A percentile compares a stretch with the other conserved stretches of the same genome.
Conservation (phyloP, 2,113 vertebrate species). For the Odontophorus gujanensis region DNA sequence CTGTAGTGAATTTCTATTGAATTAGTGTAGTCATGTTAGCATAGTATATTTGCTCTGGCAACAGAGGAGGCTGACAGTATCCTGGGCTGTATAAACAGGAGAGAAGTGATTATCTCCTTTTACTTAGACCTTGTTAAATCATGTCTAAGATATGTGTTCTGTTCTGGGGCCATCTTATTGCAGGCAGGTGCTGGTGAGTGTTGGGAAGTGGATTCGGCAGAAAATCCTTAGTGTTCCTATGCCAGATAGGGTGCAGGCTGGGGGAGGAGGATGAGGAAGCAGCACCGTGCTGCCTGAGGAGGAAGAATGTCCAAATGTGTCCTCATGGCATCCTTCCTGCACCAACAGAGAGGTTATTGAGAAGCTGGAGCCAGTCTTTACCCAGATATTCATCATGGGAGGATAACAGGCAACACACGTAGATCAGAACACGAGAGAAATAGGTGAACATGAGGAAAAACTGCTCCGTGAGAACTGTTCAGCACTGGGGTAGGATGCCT, state of each 20-base stretch:
- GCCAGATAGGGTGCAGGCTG: accelerated
- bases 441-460: background rate
- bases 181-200: background rate
- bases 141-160: accelerated
- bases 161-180: background rate
- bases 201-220: background rate
- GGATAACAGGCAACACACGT: background rate
- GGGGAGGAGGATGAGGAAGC: background rate
- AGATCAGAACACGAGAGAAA: background rate
- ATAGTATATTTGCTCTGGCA: background rate
- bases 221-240: background rate
- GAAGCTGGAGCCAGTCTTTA: background rate
- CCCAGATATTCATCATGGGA: background rate
- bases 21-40: background rate
- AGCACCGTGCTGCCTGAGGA: background rate
- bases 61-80: background rate
- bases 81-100: background rate
- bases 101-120: background rate
- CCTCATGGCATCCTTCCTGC: background rate
- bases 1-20: background rate
- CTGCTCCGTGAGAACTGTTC: background rate
- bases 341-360: too few relatives aligned
- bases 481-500: background rate
- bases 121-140: background rate
- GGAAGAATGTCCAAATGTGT: background rate